phyloP scores from a whole-genome alignment of 2,113 vertebrate genomes.

The Nanorana parkeri region DNA sequence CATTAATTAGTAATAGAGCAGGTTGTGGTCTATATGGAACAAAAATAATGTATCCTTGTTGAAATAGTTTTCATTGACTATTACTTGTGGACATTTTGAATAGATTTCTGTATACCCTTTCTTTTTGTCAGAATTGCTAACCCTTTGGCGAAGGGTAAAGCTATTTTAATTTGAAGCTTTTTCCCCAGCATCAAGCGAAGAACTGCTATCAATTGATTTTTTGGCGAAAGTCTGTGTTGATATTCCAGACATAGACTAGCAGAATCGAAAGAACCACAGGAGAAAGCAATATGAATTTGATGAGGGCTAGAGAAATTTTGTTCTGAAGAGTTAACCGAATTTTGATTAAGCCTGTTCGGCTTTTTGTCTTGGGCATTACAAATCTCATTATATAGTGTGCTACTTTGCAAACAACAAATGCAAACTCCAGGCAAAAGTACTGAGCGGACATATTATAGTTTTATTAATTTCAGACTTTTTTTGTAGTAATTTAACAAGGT shows the following conservation, averaged over 20 bases:
- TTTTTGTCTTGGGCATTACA: constrained; percentile 15
- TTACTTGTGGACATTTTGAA: not conserved
- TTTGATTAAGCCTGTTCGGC: constrained; percentile 14
- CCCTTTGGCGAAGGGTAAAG: not conserved
- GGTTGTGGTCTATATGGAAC: too few species aligned
- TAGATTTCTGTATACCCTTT: not conserved
- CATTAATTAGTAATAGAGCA: too few species aligned
- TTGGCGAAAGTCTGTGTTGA: constrained; percentile 11
- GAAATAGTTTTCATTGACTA: not conserved
- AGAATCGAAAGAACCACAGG: not conserved
- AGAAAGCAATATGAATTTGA: constrained; percentile 8
- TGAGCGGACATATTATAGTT: not conserved
- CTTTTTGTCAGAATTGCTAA: not conserved
- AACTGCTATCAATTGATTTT: constrained; percentile 25
- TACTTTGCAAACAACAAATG: not conserved
- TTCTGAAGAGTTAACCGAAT: constrained; percentile 5
- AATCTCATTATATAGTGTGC: constrained; percentile 19
- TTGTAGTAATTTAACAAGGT: not conserved
- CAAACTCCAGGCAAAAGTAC: not conserved
- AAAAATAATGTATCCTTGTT: too few species aligned
- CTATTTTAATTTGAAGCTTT: constrained; percentile 1
- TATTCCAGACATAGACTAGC: not conserved
- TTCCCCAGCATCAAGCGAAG: not conserved
- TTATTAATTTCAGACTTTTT: not conserved
- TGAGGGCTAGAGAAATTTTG: not conserved